phyloP scores from a whole-genome alignment of 2,797 vertebrate genomes.

The Rhinoraja longicauda region DNA sequence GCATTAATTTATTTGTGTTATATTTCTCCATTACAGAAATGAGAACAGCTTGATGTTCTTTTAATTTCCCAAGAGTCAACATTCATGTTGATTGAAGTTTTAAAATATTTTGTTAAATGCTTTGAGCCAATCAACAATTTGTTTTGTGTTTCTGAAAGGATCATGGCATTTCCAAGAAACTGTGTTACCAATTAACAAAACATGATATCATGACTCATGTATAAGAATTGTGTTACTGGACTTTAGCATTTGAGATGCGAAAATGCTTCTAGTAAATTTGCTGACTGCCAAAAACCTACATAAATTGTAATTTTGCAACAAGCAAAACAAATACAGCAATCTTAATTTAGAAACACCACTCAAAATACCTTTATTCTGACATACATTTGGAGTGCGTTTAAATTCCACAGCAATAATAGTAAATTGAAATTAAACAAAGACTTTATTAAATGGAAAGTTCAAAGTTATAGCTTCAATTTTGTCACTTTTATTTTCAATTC shows the following conservation, averaged over 20 bases:
- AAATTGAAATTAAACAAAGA: not conserved
- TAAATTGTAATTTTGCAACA: not conserved
- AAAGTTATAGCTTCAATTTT: not conserved
- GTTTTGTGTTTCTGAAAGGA: not conserved
- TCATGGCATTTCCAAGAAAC: not conserved
- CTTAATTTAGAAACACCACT: not conserved
- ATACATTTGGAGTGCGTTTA: not conserved
- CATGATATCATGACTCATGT: not conserved
- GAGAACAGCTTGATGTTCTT: not conserved
- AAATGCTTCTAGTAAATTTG: not conserved
- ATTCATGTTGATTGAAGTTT: not conserved
- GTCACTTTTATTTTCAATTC: conserved; percentile 8
- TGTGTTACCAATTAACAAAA: not conserved
- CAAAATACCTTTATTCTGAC: not conserved
- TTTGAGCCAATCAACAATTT: not conserved
- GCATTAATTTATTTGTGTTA: not conserved
- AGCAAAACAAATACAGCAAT: not conserved
- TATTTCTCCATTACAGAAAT: not conserved
- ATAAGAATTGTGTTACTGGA: not conserved
- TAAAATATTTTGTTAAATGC: not conserved
- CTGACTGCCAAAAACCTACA: not conserved
- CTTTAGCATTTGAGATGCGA: not conserved
- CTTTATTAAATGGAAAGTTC: not conserved
- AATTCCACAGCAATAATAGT: not conserved
- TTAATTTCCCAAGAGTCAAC: not conserved